A percentile compares a stretch with the other conserved stretches of the same genome.
These are phyloP conservation scores for Oppia nitens DNA, from an alignment of 1,140 invertebrate genomes.

Conservation along the genomic window DNA sequence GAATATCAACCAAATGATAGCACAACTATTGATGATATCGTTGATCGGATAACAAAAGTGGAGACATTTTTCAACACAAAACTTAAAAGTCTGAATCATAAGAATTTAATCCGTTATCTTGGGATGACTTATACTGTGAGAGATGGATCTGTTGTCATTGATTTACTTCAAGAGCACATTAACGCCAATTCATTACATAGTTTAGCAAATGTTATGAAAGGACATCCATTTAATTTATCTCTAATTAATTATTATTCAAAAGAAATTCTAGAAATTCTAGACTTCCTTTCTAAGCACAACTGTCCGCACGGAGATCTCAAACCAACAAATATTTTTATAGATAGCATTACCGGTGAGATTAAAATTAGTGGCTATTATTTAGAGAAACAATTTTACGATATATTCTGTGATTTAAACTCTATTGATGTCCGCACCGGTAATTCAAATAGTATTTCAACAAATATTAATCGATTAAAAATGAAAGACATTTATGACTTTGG, in stretches of 20 bases:
- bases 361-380: slow-evolving; percentile 49
- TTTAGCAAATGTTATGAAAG: slow-evolving; percentile 34
- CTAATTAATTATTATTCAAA: slow-evolving; percentile 42
- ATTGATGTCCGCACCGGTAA: background rate
- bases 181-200: slow-evolving; percentile 33
- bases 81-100: slow-evolving; percentile 36
- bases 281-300: slow-evolving; percentile 54
- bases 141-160: slow-evolving; percentile 31
- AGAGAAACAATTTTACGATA: slow-evolving; percentile 41
- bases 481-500: slow-evolving; percentile 49
- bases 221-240: slow-evolving; percentile 38
- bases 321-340: slow-evolving; percentile 45
- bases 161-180: slow-evolving; percentile 42
- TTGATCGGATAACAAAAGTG: slow-evolving; percentile 19
- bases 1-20: background rate
- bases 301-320: slow-evolving; percentile 56
- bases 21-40: background rate
- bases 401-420: slow-evolving; percentile 23
- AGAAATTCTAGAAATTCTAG: slow-evolving; percentile 45
- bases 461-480: slow-evolving; percentile 29
- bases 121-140: slow-evolving; percentile 44
- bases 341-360: slow-evolving; percentile 28
- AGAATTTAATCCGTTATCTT: slow-evolving; percentile 51
- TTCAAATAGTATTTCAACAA: background rate
- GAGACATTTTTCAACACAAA: slow-evolving; percentile 38